These are phyloP conservation scores for Anomalospiza imberbis DNA, from an alignment of 2,797 vertebrate genomes.

Conservation along the genomic window DNA sequence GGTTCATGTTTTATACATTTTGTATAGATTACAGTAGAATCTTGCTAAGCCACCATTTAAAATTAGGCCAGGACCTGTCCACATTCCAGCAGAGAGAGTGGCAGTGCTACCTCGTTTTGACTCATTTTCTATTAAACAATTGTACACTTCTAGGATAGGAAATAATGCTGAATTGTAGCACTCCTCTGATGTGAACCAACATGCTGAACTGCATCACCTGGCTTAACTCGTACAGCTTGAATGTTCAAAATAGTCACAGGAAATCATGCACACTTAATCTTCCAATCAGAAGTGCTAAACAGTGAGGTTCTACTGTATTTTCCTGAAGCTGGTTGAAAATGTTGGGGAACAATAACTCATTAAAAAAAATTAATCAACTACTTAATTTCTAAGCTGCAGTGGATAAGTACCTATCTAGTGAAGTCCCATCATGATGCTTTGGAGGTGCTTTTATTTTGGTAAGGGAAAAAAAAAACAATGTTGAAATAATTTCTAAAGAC, in stretches of 20 bases:
- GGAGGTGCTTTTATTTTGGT: not conserved
- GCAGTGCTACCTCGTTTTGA: conserved; percentile 38
- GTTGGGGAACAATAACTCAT: conserved; percentile 16
- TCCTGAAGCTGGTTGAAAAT: conserved; percentile 31
- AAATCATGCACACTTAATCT: not conserved
- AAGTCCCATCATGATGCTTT: not conserved
- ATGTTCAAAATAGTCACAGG: not conserved
- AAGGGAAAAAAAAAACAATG: not conserved
- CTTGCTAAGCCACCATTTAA: not conserved
- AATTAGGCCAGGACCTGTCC: not conserved
- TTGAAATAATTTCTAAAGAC: not conserved
- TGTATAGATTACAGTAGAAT: conserved; percentile 39
- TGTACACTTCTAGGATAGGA: not conserved
- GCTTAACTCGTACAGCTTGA: not conserved
- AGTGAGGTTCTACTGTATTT: conserved; percentile 4
- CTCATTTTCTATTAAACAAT: not conserved
- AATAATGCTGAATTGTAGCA: not conserved
- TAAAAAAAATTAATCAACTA: not conserved
- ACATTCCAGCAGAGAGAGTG: conserved; percentile 28
- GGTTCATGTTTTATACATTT: conserved; percentile 28
- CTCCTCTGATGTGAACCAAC: not conserved
- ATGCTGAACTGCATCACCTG: not conserved
- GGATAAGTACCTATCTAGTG: not conserved
- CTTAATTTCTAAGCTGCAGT: not conserved
- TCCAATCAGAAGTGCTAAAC: not conserved